Percentiles rank a stretch among this genome's conserved stretches.
phyloP scores from a whole-genome alignment of 2,797 vertebrate genomes.

The Prionace glauca region DNA sequence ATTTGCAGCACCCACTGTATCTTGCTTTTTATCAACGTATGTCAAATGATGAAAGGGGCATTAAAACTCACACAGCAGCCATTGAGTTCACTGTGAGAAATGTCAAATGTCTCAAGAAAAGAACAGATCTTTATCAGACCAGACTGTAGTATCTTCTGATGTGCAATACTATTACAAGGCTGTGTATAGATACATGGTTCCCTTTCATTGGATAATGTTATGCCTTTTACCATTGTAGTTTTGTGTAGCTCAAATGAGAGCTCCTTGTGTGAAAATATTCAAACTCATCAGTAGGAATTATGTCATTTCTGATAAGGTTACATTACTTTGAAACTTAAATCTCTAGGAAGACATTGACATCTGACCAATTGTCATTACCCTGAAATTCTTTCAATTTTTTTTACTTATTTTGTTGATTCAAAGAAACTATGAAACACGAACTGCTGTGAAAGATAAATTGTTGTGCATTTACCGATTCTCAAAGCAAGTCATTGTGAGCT shows the following conservation, averaged over 20 bases:
- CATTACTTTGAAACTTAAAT: background rate
- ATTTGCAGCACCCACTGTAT: too few relatives aligned
- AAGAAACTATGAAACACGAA: background rate
- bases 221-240: background rate
- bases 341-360: background rate
- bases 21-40: background rate
- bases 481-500: slow-evolving; percentile 1
- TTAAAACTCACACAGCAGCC: background rate
- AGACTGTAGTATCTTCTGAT: background rate
- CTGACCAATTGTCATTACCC: background rate
- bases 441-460: background rate
- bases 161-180: background rate
- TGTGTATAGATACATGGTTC: background rate
- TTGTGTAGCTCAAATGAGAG: background rate
- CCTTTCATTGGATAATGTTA: background rate
- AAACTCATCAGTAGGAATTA: background rate
- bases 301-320: background rate
- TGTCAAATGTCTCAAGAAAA: background rate
- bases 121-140: background rate
- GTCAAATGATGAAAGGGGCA: background rate
- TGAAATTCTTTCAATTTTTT: background rate
- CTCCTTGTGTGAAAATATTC: background rate
- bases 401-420: slow-evolving; percentile 13
- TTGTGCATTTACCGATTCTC: background rate
- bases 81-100: slow-evolving; percentile 21